Evolutionary conservation across 1,140 invertebrate genomes (phyloP).

Genomic region (Hermatobates lingyangjiaoensis): DNA sequence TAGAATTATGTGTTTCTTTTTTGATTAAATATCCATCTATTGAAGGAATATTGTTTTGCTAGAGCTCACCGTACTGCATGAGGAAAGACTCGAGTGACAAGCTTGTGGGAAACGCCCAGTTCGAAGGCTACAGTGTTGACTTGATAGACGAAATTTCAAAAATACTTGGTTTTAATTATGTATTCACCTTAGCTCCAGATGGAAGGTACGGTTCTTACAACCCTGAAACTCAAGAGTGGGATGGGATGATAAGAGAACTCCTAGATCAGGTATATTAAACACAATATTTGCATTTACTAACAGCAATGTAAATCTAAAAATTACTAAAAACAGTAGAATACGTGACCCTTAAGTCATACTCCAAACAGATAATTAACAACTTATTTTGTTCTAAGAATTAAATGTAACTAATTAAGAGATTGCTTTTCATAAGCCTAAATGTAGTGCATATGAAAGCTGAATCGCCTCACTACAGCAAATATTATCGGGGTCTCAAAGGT

Average conservation of each 20-base stretch:
- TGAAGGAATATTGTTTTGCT: constrained; percentile 17
- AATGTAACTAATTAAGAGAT: no score
- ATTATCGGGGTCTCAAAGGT: no score
- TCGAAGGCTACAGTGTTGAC: constrained; percentile 74
- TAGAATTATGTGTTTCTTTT: no score
- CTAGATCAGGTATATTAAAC: constrained; percentile 48
- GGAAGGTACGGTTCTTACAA: constrained; percentile 62
- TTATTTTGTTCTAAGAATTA: no score
- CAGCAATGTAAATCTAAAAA: no score
- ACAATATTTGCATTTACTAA: no score
- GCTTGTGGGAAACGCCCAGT: constrained; percentile 65
- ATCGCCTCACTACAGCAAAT: no score
- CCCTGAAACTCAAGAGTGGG: constrained; percentile 66
- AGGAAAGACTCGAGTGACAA: constrained; percentile 60
- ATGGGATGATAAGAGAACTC: constrained; percentile 84
- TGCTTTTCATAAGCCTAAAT: no score
- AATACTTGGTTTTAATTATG: constrained; percentile 78
- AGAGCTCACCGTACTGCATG: constrained; percentile 88
- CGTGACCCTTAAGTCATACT: no score
- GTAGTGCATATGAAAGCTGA: no score
- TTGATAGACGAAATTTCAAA: constrained; percentile 72
- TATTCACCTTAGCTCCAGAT: constrained; percentile 60
- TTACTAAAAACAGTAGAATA: no score
- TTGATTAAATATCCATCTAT: background rate
- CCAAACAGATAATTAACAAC: no score